phyloP scores from a whole-genome alignment of 1,140 invertebrate genomes.

The Telenomus remus region DNA sequence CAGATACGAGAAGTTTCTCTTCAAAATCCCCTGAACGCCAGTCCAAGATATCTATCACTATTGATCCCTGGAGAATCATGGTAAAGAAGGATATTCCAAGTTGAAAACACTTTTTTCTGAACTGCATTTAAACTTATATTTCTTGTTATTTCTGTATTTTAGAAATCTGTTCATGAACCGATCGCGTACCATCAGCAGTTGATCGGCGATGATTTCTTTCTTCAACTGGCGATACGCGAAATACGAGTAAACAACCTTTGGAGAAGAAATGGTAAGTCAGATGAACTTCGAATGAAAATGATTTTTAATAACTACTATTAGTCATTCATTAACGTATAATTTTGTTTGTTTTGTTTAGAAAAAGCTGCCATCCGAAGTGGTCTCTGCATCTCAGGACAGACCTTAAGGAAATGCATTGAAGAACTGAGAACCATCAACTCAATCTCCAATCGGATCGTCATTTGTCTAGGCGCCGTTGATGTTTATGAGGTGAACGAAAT shows the following conservation, averaged over 20 bases:
- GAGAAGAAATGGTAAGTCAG: constrained; percentile 29
- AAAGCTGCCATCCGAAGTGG: constrained; percentile 48
- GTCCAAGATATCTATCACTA: constrained; percentile 14
- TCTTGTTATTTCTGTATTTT: not conserved
- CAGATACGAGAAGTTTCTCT: not conserved
- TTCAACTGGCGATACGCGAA: constrained; percentile 51
- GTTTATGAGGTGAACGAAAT: constrained; percentile 39
- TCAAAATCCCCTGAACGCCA: not conserved
- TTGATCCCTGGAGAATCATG: constrained; percentile 16
- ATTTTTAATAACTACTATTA: too few relatives aligned
- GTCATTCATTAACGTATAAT: not conserved
- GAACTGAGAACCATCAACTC: constrained; percentile 13
- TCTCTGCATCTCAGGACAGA: constrained; percentile 55
- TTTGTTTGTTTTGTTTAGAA: constrained; percentile 32
- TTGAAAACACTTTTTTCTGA: too few relatives aligned
- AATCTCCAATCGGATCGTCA: constrained; percentile 46
- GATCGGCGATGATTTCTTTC: constrained; percentile 58
- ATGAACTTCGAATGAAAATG: too few relatives aligned
- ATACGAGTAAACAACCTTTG: constrained; percentile 38
- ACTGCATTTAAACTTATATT: too few relatives aligned
- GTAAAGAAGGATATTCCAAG: constrained; percentile 12
- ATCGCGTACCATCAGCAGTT: constrained; percentile 45
- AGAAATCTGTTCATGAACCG: constrained; percentile 35
- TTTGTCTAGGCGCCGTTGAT: constrained; percentile 53
- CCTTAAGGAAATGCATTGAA: constrained; percentile 33